Base-by-base conservation (phyloP, 1,140 invertebrate genomes). In the Galendromus occidentalis region DNA sequence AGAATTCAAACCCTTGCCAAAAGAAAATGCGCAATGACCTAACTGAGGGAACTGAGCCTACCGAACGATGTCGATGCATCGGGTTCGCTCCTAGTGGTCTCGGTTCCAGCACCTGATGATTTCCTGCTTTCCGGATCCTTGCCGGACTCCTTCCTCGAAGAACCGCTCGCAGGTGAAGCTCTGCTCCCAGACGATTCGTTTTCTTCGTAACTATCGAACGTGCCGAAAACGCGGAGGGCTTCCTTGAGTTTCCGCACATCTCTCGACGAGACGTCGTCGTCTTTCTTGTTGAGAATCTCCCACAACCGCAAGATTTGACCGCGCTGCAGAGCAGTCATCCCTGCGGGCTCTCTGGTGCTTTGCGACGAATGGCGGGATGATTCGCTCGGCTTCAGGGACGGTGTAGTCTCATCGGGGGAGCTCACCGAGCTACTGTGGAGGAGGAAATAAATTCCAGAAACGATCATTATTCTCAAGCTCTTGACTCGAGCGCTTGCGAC, bases 191-290 rank as follows among this genome's bases (percentile, higher is more conserved):
- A 39, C 33, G 33, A 39, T 25, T 59, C 51, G 14, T 22, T 33
- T 22, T 59, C 51, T 29, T 59, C 51, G 12, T 25, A 59, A 33
- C 25, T 33, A 25, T 25, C 51, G 25, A 59, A 25, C 2, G 51
- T 59, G 14, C 51, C 51, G 33, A 59, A 33, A 6, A 33, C 25
- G 20, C 71, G 71, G 7, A 75, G 67, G 42, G 73, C 74, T 25
- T 69, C 69, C 66, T 72, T 75, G 20, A 74, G 66, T 68, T 74
- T 74, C 39, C 71, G 71, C 47, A 77, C 69, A 67, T 76, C 74
- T 66, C 73, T 71, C 64, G 74, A 68, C 68, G 72, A 73, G 64
- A 76, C 75, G 22, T 71, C 55, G 12, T 73, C 72, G 42, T 78
- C 75, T 66, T 64, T 66, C 42, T 70, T 71, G 39, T 64, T 70